Percentiles rank a stretch among this genome's conserved stretches.
Evolutionary conservation across 2,797 vertebrate species (phyloP).

Genomic region (Benthosema pterotum): DNA sequence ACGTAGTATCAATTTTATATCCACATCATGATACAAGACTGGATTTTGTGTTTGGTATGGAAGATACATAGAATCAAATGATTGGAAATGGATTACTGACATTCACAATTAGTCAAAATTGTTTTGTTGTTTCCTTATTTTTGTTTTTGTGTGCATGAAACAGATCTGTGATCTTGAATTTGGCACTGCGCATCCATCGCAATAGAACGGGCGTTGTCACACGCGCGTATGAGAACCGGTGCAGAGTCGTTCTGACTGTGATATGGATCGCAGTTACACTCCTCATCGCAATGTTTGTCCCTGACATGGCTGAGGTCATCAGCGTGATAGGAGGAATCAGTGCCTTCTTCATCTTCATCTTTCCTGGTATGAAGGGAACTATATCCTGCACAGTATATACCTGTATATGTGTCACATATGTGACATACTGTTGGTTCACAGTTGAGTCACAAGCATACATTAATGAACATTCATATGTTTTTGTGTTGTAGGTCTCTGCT

Average conservation of each 20-base stretch:
- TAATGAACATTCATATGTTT: background rate
- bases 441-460: background rate
- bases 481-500: slow-evolving; percentile 85
- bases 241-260: slow-evolving; percentile 80
- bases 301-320: slow-evolving; percentile 90
- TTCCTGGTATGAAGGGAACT: slow-evolving; percentile 84
- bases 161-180: slow-evolving; percentile 88
- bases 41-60: too few relatives aligned
- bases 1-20: too few relatives aligned
- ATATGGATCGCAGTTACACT: slow-evolving; percentile 88
- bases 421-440: background rate
- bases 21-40: too few relatives aligned
- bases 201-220: slow-evolving; percentile 15
- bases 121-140: too few relatives aligned
- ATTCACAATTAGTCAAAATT: too few relatives aligned
- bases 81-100: too few relatives aligned
- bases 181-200: slow-evolving; percentile 73
- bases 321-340: slow-evolving; percentile 92
- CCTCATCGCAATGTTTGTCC: slow-evolving; percentile 86
- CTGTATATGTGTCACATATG: background rate
- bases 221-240: slow-evolving; percentile 68
- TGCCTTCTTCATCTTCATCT: slow-evolving; percentile 96
- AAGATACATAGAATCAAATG: too few relatives aligned
- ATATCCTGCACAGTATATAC: too few relatives aligned
- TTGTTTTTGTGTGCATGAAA: background rate